A percentile compares a stretch with the other conserved stretches of the same genome.
Conservation (phyloP, 2,888 invertebrate species). For the Cataglyphis livida region DNA sequence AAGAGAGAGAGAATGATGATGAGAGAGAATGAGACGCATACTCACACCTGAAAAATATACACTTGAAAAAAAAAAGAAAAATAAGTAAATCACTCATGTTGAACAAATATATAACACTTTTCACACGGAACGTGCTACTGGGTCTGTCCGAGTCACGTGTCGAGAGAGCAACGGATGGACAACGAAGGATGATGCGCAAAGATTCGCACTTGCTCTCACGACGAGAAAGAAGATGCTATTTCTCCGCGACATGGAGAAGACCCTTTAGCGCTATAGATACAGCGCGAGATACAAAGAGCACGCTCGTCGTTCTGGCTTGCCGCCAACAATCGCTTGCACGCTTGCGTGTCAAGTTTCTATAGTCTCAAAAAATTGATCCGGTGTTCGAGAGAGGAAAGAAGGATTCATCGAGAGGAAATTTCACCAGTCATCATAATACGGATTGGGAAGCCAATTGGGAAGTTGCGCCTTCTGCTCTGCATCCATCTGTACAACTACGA, state of each 20-base stretch:
- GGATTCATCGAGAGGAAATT: not conserved
- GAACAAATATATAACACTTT: slow-evolving; percentile 71
- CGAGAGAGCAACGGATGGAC: slow-evolving; percentile 55
- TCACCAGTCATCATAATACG: not conserved
- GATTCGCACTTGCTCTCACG: slow-evolving; percentile 6
- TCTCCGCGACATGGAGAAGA: slow-evolving; percentile 32
- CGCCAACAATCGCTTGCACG: slow-evolving; percentile 69
- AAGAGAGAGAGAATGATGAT: slow-evolving; percentile 38
- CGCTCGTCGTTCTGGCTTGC: slow-evolving; percentile 71
- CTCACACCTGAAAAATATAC: slow-evolving; percentile 80
- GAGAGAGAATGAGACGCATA: slow-evolving; percentile 76
- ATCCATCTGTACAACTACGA: slow-evolving; percentile 1
- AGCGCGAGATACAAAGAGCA: slow-evolving; percentile 66
- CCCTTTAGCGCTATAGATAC: slow-evolving; percentile 53
- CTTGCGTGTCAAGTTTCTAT: slow-evolving; percentile 64
- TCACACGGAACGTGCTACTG: slow-evolving; percentile 81
- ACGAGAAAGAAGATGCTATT: not conserved
- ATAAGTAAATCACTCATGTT: slow-evolving; percentile 68
- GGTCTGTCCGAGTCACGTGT: slow-evolving; percentile 74
- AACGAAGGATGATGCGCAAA: slow-evolving; percentile 10
- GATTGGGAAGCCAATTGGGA: not conserved
- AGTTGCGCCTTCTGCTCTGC: not conserved
- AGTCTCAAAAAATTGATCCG: slow-evolving; percentile 41
- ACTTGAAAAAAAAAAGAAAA: slow-evolving; percentile 66
- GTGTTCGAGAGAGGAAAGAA: slow-evolving; percentile 4